Evolutionary conservation across 2,113 vertebrate genomes (phyloP).

Genomic region (Lathamus discolor): DNA sequence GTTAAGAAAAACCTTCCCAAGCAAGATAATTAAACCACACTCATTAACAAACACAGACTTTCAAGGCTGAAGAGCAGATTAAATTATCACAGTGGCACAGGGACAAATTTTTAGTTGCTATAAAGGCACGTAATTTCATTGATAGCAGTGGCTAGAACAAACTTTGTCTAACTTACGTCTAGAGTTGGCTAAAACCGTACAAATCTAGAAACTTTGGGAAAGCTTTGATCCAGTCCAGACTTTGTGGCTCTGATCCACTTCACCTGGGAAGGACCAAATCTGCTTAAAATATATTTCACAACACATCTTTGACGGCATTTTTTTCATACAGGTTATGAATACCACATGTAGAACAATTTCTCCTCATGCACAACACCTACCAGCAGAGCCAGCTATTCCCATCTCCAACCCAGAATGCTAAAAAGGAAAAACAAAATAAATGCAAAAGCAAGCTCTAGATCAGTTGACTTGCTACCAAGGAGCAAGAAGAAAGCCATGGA

Average conservation of each 20-base stretch:
- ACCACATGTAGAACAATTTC: neutral
- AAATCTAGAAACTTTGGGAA: slow-evolving; percentile 21
- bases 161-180: neutral
- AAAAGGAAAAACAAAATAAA: neutral
- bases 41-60: neutral
- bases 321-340: slow-evolving; percentile 12
- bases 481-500: neutral
- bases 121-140: neutral
- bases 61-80: neutral
- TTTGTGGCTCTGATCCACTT: slow-evolving; percentile 14
- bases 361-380: neutral
- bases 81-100: neutral
- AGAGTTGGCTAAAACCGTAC: neutral
- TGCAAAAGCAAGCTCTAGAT: neutral
- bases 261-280: neutral
- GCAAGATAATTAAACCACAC: neutral
- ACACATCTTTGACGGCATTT: slow-evolving; percentile 14
- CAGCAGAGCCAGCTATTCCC: neutral
- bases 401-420: neutral
- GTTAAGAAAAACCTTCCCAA: neutral
- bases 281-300: slow-evolving; percentile 33
- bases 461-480: neutral
- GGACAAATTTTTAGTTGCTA: neutral
- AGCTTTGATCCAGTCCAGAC: slow-evolving; percentile 44
- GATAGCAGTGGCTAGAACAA: neutral